A percentile compares a stretch with the other conserved stretches of the same genome.
These are phyloP conservation scores for Toxotes jaculatrix DNA, from an alignment of 2,113 vertebrate genomes.

Conservation along the genomic window DNA sequence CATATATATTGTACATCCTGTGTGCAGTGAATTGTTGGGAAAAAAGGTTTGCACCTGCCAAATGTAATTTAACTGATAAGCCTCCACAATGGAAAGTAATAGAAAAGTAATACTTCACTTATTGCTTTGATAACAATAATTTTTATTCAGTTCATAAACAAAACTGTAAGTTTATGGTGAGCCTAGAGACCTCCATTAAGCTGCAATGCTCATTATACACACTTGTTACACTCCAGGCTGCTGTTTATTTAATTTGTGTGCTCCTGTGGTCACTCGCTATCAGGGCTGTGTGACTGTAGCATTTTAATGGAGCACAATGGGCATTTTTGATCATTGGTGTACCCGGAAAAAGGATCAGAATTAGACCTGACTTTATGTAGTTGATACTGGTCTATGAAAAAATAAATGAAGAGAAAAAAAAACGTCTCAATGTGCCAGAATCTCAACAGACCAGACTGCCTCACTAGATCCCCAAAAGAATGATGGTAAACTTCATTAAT, in stretches of 20 bases:
- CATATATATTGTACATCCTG: neutral
- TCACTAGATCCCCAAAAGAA: neutral
- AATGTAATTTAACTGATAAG: neutral
- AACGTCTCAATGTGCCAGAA: neutral
- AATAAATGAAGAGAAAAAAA: neutral
- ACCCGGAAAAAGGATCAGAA: neutral
- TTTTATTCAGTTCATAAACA: neutral
- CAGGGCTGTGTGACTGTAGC: neutral
- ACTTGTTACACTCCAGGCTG: neutral
- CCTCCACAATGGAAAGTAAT: neutral
- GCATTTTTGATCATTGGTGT: constrained; percentile 2
- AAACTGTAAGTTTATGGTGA: neutral
- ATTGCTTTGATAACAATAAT: neutral
- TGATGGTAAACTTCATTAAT: neutral
- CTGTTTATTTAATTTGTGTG: constrained; percentile 6
- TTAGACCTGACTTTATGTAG: neutral
- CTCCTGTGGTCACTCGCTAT: neutral
- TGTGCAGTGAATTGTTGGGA: neutral
- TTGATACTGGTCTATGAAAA: neutral
- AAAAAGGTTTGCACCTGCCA: neutral
- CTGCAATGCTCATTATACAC: neutral
- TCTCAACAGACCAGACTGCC: neutral
- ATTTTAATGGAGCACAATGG: constrained; percentile 13
- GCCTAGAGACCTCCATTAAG: neutral
- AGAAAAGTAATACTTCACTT: neutral